Conservation (phyloP, 2,113 vertebrate genomes). For the Promerops cafer region DNA sequence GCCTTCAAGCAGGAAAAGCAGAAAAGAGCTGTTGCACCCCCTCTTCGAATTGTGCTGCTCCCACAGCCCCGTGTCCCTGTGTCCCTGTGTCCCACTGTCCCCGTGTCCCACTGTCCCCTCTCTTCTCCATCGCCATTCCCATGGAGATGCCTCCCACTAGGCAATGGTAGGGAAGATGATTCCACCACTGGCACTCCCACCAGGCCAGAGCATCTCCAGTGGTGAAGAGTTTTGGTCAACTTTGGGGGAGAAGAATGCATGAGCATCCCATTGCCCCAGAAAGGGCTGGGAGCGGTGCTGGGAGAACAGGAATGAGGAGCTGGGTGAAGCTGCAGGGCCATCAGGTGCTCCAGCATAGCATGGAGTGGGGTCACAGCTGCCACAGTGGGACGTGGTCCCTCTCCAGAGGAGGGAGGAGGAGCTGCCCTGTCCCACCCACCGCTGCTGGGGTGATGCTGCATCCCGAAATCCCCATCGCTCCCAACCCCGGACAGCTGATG, state of each 20-base stretch:
- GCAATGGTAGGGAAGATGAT: background rate
- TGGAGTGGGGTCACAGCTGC: background rate
- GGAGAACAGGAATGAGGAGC: background rate
- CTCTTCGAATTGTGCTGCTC: rapidly evolving
- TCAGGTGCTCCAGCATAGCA: rapidly evolving
- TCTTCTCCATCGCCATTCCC: rapidly evolving
- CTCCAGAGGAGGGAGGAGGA: background rate
- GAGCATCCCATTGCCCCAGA: rapidly evolving
- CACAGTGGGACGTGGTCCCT: rapidly evolving
- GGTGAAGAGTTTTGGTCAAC: background rate
- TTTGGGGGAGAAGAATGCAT: rapidly evolving
- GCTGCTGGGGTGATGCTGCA: rapidly evolving
- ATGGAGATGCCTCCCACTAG: background rate
- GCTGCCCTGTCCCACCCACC: background rate
- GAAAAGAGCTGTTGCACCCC: rapidly evolving
- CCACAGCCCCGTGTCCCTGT: rapidly evolving
- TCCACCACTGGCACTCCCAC: background rate
- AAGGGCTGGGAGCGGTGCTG: rapidly evolving
- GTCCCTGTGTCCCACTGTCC: background rate
- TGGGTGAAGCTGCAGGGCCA: background rate
- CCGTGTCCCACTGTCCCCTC: background rate
- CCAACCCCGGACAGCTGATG: background rate
- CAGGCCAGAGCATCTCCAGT: background rate
- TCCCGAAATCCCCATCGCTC: background rate
- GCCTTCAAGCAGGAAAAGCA: background rate